Conservation (phyloP, 2,888 invertebrate genomes). For the Maniola hyperantus region DNA sequence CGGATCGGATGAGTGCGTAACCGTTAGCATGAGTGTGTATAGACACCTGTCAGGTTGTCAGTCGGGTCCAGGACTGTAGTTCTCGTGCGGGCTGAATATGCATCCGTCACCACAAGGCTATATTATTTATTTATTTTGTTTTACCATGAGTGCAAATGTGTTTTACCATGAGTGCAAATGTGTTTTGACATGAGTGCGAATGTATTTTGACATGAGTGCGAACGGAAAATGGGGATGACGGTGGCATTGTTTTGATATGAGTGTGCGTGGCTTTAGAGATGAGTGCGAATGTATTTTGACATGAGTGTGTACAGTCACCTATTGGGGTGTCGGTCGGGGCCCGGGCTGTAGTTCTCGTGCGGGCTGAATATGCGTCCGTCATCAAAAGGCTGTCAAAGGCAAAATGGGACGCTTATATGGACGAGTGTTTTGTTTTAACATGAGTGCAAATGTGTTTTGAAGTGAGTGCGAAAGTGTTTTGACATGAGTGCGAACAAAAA, state of each 20-base stretch:
- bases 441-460: neutral
- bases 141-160: neutral
- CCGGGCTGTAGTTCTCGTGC: slow-evolving; percentile 87
- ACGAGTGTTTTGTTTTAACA: too few species aligned
- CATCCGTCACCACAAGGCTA: too few species aligned
- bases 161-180: neutral
- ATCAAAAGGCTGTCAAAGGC: slow-evolving; percentile 98
- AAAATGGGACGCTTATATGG: too few species aligned
- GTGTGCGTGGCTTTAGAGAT: neutral
- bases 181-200: neutral
- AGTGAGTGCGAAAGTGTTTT: neutral
- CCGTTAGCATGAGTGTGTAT: too few species aligned
- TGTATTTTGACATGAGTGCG: neutral
- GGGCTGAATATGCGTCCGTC: slow-evolving; percentile 97
- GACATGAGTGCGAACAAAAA: neutral
- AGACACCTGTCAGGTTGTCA: too few species aligned
- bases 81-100: too few species aligned
- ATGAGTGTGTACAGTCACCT: slow-evolving; percentile 57
- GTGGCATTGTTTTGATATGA: too few species aligned
- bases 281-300: neutral
- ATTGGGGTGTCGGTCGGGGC: slow-evolving; percentile 88
- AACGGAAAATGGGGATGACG: neutral
- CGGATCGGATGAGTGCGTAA: too few species aligned
- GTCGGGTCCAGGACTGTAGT: too few species aligned
- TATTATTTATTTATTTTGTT: too few species aligned